Percentiles rank a stretch among this genome's conserved stretches.
These are phyloP conservation scores for Edolisoma coerulescens DNA, from an alignment of 2,113 vertebrate genomes.

Conservation along the genomic window DNA sequence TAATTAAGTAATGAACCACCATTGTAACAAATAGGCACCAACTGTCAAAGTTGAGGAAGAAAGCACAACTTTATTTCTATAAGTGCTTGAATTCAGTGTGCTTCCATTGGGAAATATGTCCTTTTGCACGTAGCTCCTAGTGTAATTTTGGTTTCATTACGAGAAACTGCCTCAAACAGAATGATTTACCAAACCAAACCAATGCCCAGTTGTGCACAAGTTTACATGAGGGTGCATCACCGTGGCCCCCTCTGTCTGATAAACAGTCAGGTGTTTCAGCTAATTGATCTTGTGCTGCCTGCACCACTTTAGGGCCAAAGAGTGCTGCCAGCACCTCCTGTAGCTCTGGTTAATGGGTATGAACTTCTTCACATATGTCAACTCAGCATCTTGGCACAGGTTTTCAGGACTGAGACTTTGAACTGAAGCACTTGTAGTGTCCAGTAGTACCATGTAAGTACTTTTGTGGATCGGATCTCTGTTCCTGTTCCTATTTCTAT, in stretches of 20 bases:
- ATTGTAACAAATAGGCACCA: not conserved
- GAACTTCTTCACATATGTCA: not conserved
- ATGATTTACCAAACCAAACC: not conserved
- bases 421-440: not conserved
- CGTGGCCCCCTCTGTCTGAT: accelerated
- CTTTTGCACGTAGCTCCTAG: not conserved
- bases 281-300: not conserved
- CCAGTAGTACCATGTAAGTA: not conserved
- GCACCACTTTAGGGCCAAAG: not conserved
- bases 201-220: not conserved
- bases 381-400: not conserved
- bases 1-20: not conserved
- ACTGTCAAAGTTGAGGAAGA: not conserved
- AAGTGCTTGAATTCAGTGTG: not conserved
- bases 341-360: not conserved
- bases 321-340: not conserved
- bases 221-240: not conserved
- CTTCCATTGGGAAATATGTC: not conserved
- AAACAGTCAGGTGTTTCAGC: accelerated
- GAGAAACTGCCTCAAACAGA: not conserved
- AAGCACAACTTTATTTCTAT: not conserved
- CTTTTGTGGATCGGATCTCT: not conserved
- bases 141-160: not conserved
- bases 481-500: not conserved
- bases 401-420: not conserved